Evolutionary conservation across 2,888 invertebrate species (phyloP).

Genomic region (Drosophila putrida): DNA sequence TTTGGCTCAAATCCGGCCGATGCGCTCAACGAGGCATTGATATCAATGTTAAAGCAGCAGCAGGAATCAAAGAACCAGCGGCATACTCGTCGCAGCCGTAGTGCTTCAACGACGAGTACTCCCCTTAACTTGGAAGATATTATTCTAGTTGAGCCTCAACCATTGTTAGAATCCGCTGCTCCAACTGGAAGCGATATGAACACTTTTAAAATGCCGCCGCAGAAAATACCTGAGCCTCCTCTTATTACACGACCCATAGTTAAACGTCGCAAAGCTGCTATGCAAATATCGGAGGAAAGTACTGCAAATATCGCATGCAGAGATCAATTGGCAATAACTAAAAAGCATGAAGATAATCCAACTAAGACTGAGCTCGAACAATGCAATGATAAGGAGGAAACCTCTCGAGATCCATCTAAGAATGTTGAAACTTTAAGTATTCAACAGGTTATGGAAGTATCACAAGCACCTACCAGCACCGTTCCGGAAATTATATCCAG

Average conservation of each 20-base stretch:
- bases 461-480: constrained; percentile 59
- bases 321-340: background rate
- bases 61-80: constrained; percentile 65
- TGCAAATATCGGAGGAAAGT: constrained; percentile 54
- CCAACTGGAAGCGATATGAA: constrained; percentile 6
- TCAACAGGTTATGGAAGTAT: constrained; percentile 4
- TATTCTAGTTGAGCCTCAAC: constrained; percentile 77
- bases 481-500: constrained; percentile 31
- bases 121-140: constrained; percentile 79
- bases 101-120: constrained; percentile 51
- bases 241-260: constrained; percentile 75
- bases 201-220: constrained; percentile 38
- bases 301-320: constrained; percentile 1
- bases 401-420: background rate
- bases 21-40: constrained; percentile 75
- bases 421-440: background rate
- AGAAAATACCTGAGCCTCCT: constrained; percentile 29
- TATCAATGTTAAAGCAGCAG: constrained; percentile 78
- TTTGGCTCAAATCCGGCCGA: constrained; percentile 61
- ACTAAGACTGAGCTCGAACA: constrained; percentile 7
- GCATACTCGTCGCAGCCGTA: constrained; percentile 62
- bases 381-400: constrained; percentile 6
- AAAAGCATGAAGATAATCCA: constrained; percentile 9
- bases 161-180: constrained; percentile 24
- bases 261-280: constrained; percentile 76